These are phyloP conservation scores for Drosophila robusta DNA, from an alignment of 2,888 invertebrate genomes.

Conservation along the genomic window DNA sequence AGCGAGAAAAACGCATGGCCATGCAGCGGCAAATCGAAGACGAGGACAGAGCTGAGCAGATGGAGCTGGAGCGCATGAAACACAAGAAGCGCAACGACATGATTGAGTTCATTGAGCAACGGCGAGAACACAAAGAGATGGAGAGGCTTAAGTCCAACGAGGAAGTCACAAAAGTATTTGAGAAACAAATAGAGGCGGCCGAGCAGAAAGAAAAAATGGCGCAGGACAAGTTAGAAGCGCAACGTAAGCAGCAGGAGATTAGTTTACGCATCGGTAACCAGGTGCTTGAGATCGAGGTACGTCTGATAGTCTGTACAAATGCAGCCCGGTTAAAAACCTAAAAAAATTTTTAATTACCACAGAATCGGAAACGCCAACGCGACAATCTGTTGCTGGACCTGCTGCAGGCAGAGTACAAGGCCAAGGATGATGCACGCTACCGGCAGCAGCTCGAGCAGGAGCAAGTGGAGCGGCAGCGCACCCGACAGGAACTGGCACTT, in stretches of 20 bases:
- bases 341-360: background rate
- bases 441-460: constrained; percentile 84
- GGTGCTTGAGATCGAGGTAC: constrained; percentile 63
- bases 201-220: constrained; percentile 19
- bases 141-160: constrained; percentile 16
- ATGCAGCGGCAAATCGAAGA: constrained; percentile 52
- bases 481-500: constrained; percentile 78
- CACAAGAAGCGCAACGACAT: constrained; percentile 41
- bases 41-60: constrained; percentile 47
- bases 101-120: constrained; percentile 48
- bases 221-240: constrained; percentile 18
- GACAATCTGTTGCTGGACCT: constrained; percentile 85
- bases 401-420: constrained; percentile 85
- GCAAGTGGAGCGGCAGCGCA: constrained; percentile 82
- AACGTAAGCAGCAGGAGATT: constrained; percentile 53
- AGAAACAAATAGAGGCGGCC: constrained; percentile 31
- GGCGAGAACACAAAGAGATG: constrained; percentile 20
- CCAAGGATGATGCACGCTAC: constrained; percentile 84
- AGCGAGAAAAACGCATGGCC: constrained; percentile 42
- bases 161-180: constrained; percentile 19
- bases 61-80: constrained; percentile 32
- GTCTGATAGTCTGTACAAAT: background rate
- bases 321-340: too few relatives aligned
- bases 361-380: constrained; percentile 78
- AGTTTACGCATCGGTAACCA: constrained; percentile 69